Conservation (phyloP, 2,113 vertebrate genomes). For the Lagopus leucura region DNA sequence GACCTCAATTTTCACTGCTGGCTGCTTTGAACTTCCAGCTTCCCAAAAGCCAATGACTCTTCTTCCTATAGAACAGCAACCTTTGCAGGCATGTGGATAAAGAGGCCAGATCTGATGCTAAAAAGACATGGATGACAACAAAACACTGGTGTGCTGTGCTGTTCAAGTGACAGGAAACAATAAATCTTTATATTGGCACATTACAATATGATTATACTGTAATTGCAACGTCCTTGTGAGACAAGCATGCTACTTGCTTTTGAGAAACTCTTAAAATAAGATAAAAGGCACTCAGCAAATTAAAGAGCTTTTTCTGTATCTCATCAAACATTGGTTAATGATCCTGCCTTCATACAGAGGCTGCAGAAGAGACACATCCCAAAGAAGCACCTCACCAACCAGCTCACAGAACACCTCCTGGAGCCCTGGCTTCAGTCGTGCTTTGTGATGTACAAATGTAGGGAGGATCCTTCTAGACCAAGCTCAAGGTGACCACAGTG, state of each 20-base stretch:
- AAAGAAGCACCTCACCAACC: not conserved
- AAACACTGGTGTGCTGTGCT: not conserved
- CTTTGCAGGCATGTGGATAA: not conserved
- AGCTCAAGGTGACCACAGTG: not conserved
- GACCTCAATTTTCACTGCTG: not conserved
- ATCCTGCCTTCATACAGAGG: not conserved
- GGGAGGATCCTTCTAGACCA: not conserved
- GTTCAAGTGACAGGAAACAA: not conserved
- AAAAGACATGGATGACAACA: not conserved
- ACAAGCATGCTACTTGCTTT: not conserved
- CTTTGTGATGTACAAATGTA: not conserved
- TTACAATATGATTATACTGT: not conserved
- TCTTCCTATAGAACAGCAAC: not conserved
- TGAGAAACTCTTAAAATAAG: not conserved
- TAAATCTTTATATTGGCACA: not conserved
- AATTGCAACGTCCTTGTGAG: not conserved
- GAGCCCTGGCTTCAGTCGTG: not conserved
- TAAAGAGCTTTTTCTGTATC: not conserved
- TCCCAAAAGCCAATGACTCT: not conserved
- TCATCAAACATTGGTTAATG: not conserved
- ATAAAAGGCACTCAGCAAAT: not conserved
- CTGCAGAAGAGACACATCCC: not conserved
- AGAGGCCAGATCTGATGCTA: not conserved
- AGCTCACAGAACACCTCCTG: not conserved
- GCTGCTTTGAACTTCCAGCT: not conserved